These are phyloP conservation scores for Drosophila neotestacea DNA, from an alignment of 2,888 invertebrate genomes.

Conservation along the genomic window DNA sequence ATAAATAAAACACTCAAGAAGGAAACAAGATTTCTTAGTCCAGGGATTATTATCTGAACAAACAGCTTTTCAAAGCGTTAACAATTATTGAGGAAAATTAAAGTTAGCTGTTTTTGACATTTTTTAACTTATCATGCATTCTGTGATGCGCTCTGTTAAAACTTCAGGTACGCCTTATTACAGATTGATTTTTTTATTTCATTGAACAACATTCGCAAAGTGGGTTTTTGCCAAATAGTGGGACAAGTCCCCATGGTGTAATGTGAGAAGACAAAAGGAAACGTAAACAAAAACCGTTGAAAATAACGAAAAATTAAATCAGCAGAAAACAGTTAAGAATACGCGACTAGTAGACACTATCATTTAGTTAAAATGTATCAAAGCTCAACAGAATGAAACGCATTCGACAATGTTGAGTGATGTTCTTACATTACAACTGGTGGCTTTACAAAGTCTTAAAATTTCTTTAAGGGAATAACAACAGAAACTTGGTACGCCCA, in stretches of 20 bases:
- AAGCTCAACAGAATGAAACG: background rate
- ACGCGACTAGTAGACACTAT: background rate
- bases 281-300: background rate
- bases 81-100: no score
- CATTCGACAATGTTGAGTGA: background rate
- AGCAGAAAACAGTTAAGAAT: background rate
- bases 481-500: conserved; percentile 1
- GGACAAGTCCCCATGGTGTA: background rate
- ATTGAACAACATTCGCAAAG: no score
- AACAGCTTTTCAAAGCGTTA: no score
- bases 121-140: no score
- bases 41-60: no score
- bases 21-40: no score
- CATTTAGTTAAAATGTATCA: background rate
- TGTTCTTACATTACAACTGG: background rate
- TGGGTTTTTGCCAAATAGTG: no score
- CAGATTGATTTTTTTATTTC: no score
- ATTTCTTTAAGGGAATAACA: background rate
- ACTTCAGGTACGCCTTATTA: no score
- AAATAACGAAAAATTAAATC: conserved; percentile 5
- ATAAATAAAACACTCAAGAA: no score
- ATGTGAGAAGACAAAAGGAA: conserved; percentile 14
- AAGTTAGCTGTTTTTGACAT: no score
- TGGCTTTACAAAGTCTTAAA: background rate
- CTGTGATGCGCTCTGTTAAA: no score